phyloP scores from a whole-genome alignment of 2,113 vertebrate species.

The Albula glossodonta region DNA sequence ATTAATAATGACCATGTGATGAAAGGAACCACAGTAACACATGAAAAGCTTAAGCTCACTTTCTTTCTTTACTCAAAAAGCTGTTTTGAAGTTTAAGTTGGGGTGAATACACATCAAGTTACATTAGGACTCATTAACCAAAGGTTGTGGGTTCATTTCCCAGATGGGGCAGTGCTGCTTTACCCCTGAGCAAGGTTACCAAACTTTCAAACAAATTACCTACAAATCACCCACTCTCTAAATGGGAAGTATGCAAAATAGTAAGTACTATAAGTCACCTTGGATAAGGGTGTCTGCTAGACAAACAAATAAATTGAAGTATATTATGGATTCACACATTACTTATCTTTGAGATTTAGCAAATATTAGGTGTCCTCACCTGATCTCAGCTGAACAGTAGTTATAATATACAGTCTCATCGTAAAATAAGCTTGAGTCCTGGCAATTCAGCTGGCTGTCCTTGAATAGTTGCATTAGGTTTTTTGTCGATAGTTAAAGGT shows the following conservation, averaged over 20 bases:
- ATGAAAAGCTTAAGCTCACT: neutral
- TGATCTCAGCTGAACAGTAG: slow-evolving; percentile 47
- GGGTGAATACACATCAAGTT: neutral
- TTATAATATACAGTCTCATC: slow-evolving; percentile 39
- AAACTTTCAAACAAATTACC: neutral
- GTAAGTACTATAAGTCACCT: neutral
- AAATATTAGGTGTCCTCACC: slow-evolving; percentile 9
- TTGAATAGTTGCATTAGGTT: slow-evolving; percentile 48
- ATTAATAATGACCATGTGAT: neutral
- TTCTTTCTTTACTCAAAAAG: neutral
- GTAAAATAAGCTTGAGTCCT: slow-evolving; percentile 48
- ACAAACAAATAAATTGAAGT: neutral
- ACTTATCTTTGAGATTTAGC: neutral
- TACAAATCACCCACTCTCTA: neutral
- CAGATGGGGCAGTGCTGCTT: too few relatives aligned
- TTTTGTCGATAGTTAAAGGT: slow-evolving; percentile 45
- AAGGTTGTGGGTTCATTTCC: neutral
- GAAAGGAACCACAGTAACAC: neutral
- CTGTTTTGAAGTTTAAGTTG: neutral
- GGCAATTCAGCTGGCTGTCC: slow-evolving; percentile 51
- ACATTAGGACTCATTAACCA: neutral
- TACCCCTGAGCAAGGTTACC: neutral
- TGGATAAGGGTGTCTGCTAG: neutral
- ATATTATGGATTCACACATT: neutral
- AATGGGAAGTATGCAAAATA: neutral